Conservation (phyloP, 1,140 invertebrate genomes). For the Caenorhabditis elegans region DNA sequence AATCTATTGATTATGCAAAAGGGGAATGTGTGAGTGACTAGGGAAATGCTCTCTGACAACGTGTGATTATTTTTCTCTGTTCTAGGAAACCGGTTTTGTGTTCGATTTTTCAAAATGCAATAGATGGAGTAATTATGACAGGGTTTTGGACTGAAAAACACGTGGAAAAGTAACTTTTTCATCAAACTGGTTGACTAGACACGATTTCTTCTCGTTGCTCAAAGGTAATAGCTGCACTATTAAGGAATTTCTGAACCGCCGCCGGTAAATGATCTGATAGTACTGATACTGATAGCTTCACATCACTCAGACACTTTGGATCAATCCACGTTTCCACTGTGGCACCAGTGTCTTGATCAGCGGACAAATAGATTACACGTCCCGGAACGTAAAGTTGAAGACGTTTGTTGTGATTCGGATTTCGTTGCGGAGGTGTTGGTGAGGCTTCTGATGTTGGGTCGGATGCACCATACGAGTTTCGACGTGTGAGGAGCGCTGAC, state of each 20-base stretch:
- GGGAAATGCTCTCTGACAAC: too few relatives aligned
- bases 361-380: conserved; percentile 51
- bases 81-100: too few relatives aligned
- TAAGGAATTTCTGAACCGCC: not conserved
- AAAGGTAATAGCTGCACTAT: not conserved
- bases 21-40: too few relatives aligned
- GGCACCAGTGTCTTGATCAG: conserved; percentile 38
- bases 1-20: too few relatives aligned
- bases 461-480: conserved; percentile 12
- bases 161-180: too few relatives aligned
- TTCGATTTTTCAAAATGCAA: too few relatives aligned
- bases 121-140: too few relatives aligned
- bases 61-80: too few relatives aligned
- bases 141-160: too few relatives aligned
- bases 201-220: not conserved
- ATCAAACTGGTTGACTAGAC: not conserved
- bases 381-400: conserved; percentile 57
- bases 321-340: conserved; percentile 35
- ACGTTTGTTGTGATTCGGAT: not conserved
- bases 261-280: conserved; percentile 51
- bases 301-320: conserved; percentile 47
- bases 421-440: not conserved
- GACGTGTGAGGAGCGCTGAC: not conserved
- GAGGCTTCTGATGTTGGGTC: too few relatives aligned
- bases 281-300: conserved; percentile 49